phyloP scores from a whole-genome alignment of 1,140 invertebrate genomes.

The Platorchestia sp. region DNA sequence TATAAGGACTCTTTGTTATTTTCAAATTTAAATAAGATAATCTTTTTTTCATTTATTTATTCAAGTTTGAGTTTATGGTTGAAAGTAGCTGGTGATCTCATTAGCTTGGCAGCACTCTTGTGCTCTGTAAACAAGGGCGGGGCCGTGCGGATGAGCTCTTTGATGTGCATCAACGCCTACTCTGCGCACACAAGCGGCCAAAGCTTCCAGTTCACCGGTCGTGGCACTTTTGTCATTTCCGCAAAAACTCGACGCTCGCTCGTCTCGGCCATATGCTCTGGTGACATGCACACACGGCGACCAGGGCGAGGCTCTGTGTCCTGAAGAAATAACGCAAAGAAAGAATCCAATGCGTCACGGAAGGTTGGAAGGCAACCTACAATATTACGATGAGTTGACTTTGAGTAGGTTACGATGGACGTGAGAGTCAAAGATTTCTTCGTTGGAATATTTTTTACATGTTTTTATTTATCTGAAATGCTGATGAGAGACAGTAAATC shows the following conservation, averaged over 20 bases:
- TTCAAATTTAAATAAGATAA: no score
- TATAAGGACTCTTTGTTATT: no score
- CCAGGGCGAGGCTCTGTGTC: neutral
- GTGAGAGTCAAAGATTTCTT: no score
- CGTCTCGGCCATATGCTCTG: neutral
- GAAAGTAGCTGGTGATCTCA: neutral
- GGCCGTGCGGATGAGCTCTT: neutral
- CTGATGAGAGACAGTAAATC: neutral
- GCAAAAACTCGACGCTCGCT: neutral
- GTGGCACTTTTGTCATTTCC: neutral
- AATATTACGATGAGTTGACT: neutral
- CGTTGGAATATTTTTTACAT: neutral
- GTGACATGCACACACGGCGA: neutral
- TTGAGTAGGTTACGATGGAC: neutral
- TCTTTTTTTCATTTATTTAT: neutral
- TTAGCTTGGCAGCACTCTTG: neutral
- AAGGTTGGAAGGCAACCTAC: neutral
- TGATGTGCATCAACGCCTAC: constrained; percentile 32
- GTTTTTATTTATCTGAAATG: neutral
- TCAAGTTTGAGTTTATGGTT: neutral
- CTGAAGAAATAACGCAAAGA: neutral
- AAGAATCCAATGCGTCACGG: neutral
- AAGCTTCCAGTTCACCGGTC: neutral
- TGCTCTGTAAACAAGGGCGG: constrained; percentile 17
- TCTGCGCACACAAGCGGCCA: neutral